Conservation (phyloP, 2,113 vertebrate genomes). For the Noctilio leporinus region DNA sequence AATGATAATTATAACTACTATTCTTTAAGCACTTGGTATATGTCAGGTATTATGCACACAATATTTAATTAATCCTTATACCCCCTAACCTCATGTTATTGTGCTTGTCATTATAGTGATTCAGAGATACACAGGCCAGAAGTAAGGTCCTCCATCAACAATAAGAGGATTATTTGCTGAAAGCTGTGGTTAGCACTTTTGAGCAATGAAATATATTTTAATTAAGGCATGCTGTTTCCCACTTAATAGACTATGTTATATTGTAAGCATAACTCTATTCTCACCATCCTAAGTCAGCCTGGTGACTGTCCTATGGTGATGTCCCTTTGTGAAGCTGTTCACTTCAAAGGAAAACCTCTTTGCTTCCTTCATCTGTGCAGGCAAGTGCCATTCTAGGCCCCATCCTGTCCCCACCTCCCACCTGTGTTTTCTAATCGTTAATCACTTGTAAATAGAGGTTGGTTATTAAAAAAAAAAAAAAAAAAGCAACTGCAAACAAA, state of each 20-base stretch:
- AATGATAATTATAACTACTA: neutral
- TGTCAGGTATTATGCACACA: neutral
- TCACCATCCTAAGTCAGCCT: no score
- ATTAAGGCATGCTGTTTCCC: neutral
- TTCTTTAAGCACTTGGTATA: neutral
- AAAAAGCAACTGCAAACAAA: no score
- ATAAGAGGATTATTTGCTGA: neutral
- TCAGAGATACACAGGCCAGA: neutral
- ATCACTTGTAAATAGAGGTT: no score
- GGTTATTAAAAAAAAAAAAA: no score
- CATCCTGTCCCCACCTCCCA: no score
- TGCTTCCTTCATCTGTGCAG: no score
- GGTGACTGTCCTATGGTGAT: no score
- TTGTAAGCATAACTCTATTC: no score
- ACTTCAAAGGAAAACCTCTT: no score
- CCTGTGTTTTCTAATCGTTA: no score
- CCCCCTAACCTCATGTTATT: neutral
- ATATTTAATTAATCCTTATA: neutral
- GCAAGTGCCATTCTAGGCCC: no score
- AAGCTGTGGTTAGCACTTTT: neutral
- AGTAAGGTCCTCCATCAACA: neutral
- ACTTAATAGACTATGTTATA: neutral
- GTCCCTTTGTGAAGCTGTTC: no score
- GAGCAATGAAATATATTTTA: neutral
- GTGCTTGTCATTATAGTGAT: neutral